Conservation (phyloP, 2,888 invertebrate species). For the Plebejus anna region DNA sequence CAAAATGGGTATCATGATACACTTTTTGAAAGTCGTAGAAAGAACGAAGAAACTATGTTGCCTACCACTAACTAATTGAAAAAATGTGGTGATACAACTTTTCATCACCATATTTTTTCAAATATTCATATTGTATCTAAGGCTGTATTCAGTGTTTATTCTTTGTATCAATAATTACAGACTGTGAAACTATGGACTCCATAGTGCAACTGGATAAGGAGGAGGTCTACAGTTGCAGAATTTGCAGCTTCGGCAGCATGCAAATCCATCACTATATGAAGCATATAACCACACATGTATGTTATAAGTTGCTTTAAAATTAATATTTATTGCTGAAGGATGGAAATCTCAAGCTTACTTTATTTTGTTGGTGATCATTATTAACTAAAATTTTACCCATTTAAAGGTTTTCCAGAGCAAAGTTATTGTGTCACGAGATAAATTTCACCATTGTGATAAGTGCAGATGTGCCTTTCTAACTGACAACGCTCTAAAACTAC, state of each 20-base stretch:
- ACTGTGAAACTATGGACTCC: slow-evolving; percentile 29
- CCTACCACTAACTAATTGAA: too few species aligned
- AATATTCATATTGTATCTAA: too few species aligned
- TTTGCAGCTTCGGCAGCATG: slow-evolving; percentile 1
- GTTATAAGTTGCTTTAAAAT: neutral
- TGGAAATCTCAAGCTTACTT: neutral
- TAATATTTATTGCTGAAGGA: neutral
- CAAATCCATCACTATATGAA: neutral
- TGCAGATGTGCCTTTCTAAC: slow-evolving; percentile 31
- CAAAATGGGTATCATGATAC: too few species aligned
- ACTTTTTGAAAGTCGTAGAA: too few species aligned
- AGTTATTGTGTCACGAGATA: neutral
- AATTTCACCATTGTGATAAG: slow-evolving; percentile 21
- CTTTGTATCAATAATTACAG: slow-evolving; percentile 19
- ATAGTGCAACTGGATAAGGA: slow-evolving; percentile 30
- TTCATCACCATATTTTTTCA: too few species aligned
- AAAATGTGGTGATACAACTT: too few species aligned
- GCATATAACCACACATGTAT: slow-evolving; percentile 27
- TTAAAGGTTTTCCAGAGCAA: slow-evolving; percentile 12
- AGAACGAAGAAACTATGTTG: too few species aligned
- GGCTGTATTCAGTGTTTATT: too few species aligned
- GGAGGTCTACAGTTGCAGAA: slow-evolving; percentile 32
- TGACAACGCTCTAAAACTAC: slow-evolving; percentile 30
- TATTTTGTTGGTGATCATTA: neutral
- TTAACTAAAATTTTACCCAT: neutral